Base-by-base conservation (phyloP, 2,797 vertebrate genomes). In the Pseudochirops cupreus region DNA sequence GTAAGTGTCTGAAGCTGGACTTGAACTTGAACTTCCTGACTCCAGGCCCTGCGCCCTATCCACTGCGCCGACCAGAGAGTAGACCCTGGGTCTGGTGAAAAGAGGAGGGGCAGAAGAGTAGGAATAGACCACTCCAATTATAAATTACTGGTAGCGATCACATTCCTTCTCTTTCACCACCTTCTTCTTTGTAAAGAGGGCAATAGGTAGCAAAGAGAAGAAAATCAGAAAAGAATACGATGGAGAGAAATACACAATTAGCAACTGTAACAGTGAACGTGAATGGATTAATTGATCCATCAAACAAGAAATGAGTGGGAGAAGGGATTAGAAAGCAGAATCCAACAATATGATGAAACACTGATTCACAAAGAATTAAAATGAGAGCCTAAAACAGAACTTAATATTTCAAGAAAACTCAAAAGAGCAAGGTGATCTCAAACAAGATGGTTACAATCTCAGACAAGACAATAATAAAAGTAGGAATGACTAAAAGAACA, bases 91-190 rank as follows among this genome's bases (percentile, higher is more conserved):
- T 46, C 11, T 82, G 74, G 74, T 46, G 74, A 82, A 82, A 82
- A 46, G 74, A 82, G 74, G 74, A 82, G 74, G 74, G 39, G 74
- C 74, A 82, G 74, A 82, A 82, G 74, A 82, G 74, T 82, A 82
- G 74, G 74, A 82, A 82, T 82, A 82, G 74, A 82, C 74, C 74
- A 82, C 74, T 82, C 74, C 74, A 82, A 82, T 82, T 82, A 82
- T 82, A 82, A 82, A 82, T 82, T 82, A 82, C 74, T 82, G 74
- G 74, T 82, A 82, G 74, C 74, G 74, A 82, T 82, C 74, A 82
- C 74, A 82, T 82, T 82, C 74, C 74, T 82, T 82, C 74, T 82
- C 74, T 82, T 82, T 82, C 74, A 82, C 74, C 74, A 82, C 74
- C 74, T 82, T 46, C 74, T 82, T 82, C 74, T 82, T 82, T 82